Evolutionary conservation across 2,797 vertebrate genomes (phyloP), one percentile per base, ranked within the genome.

Genomic region (Argyrosomus regius): DNA sequence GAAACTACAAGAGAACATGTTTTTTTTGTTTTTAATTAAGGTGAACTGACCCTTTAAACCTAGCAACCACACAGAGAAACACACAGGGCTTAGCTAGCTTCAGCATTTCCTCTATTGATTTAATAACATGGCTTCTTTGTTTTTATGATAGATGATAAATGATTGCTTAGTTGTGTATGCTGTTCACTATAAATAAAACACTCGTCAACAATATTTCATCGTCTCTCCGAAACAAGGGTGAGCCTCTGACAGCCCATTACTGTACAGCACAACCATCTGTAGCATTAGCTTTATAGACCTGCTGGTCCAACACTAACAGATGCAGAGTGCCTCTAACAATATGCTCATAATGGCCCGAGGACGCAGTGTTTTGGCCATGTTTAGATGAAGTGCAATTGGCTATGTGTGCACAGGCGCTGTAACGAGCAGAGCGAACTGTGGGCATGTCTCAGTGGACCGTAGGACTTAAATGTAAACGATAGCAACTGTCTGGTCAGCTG

Each of bases 241-340:
- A 75, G 68, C 43, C 72, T 78, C 75, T 82, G 90, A 91, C 87
- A 84, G 81, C 82, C 77, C 80, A 88, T 91, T 89, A 89, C 81
- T 78, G 90, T 87, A 88, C 80, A 67, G 69, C 82, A 77, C 26
- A 84, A 82, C 92, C 92, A 92, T 93, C 90, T 94, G 91, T 88
- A 93, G 80, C 91, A 88, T 89, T 80, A 89, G 80, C 84, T 88
- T 81, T 83, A 87, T 70, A 78, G 76, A 85, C 80, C 76, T 61
- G 63, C 82, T 22, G 77, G 75, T 87, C 86, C 86, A 84, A 78
- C 81, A 80, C 60, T 49, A 84, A 71, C 93, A 91, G 88, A 91
- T 91, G 90, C 87, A 85, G 61, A 48, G 76, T 35, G 81, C 56
- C 77, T 75, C 64, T n/a, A 72, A 91, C 91, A 93, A 88, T 90